phyloP scores from a whole-genome alignment of 2,797 vertebrate genomes.

The Rhinella marina region DNA sequence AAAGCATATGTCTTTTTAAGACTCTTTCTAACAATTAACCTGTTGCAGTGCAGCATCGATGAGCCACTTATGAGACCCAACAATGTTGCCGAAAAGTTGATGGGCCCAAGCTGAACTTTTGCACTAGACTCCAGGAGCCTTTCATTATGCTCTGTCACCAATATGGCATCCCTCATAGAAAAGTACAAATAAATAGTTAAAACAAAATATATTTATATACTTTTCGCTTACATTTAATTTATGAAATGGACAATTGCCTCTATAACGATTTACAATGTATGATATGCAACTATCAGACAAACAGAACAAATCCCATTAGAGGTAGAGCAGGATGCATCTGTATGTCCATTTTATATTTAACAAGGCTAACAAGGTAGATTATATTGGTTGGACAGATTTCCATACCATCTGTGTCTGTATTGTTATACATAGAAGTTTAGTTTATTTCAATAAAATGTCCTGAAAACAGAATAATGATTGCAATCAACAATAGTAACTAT shows the following conservation, averaged over 20 bases:
- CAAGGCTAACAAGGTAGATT: constrained; percentile 10
- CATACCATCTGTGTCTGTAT: constrained; percentile 3
- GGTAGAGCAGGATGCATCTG: constrained; percentile 5
- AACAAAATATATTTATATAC: no score
- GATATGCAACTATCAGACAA: background rate
- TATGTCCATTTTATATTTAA: background rate
- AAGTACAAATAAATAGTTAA: no score
- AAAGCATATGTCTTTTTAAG: no score
- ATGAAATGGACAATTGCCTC: background rate
- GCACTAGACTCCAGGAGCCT: no score
- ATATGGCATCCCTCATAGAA: no score
- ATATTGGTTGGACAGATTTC: background rate
- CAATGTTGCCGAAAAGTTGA: no score
- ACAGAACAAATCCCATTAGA: constrained; percentile 22
- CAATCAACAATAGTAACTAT: background rate
- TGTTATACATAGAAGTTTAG: constrained; percentile 2
- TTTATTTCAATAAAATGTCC: background rate
- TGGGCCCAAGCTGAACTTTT: no score
- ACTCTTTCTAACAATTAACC: no score
- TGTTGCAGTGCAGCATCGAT: no score
- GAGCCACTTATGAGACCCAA: no score
- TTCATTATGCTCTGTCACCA: no score
- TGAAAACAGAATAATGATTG: background rate
- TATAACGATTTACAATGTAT: background rate
- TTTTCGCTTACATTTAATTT: no score